These are phyloP conservation scores for Anoplopoma fimbria DNA, from an alignment of 2,113 vertebrate species.

Conservation along the genomic window DNA sequence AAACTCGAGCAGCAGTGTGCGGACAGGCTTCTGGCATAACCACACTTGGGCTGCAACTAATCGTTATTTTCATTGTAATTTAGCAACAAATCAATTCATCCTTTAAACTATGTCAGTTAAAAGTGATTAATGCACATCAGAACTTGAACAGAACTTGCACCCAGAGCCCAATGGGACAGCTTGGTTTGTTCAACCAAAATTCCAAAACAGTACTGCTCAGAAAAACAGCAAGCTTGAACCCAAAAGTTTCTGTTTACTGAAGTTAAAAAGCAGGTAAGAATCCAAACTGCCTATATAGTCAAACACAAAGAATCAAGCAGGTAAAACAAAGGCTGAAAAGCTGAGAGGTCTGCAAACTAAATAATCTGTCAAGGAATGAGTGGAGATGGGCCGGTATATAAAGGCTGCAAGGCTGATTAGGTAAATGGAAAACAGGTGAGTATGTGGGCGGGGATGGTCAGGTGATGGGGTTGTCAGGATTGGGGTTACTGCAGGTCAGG, in stretches of 20 bases:
- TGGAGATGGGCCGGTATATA: neutral
- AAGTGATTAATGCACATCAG: neutral
- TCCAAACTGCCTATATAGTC: neutral
- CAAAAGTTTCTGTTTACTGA: neutral
- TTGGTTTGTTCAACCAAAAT: neutral
- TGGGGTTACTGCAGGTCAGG: neutral
- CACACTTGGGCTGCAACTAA: neutral
- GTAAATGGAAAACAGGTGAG: neutral
- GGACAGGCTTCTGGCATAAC: neutral
- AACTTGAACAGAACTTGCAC: no score
- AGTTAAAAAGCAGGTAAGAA: neutral
- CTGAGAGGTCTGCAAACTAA: neutral
- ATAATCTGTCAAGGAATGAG: neutral
- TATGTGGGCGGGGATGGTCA: neutral
- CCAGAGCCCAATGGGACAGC: neutral
- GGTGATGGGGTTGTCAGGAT: neutral
- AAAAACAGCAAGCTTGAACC: neutral
- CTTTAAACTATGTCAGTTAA: neutral
- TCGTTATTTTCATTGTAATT: neutral
- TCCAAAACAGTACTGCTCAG: neutral
- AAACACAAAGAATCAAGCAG: neutral
- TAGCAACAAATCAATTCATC: neutral
- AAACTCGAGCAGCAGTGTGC: no score
- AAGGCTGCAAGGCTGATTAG: neutral
- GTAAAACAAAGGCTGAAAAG: neutral